Percentiles rank a stretch among this genome's conserved stretches.
Evolutionary conservation across 1,140 invertebrate genomes (phyloP).

Genomic region (Copidosoma floridanum): DNA sequence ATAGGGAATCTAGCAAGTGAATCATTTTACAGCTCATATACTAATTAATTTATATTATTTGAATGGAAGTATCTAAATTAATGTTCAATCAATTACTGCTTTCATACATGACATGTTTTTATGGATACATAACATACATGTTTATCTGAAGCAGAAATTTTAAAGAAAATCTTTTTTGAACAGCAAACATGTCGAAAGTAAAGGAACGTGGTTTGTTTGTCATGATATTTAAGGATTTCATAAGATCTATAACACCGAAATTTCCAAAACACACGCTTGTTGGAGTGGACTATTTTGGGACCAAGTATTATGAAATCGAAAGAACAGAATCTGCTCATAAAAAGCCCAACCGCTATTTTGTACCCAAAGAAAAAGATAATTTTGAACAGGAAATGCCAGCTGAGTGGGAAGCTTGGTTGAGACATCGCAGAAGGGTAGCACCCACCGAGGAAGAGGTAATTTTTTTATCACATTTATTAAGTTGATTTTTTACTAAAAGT

Average conservation of each 20-base stretch:
- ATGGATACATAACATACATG: too few relatives aligned
- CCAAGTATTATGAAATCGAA: constrained; percentile 77
- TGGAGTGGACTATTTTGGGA: constrained; percentile 76
- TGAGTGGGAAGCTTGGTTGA: constrained; percentile 83
- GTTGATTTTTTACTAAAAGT: background rate
- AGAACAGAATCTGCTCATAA: constrained; percentile 61
- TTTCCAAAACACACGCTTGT: constrained; percentile 46
- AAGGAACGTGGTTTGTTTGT: constrained; percentile 41
- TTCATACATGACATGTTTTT: too few relatives aligned
- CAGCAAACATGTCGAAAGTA: too few relatives aligned
- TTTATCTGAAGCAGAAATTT: too few relatives aligned
- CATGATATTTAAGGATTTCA: constrained; percentile 60
- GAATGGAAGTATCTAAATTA: too few relatives aligned
- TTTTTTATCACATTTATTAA: background rate
- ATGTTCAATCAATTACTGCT: too few relatives aligned
- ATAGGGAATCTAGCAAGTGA: too few relatives aligned
- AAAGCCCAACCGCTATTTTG: constrained; percentile 69
- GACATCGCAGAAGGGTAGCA: constrained; percentile 65
- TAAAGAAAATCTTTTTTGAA: too few relatives aligned
- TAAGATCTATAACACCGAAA: constrained; percentile 61
- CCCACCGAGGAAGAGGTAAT: constrained; percentile 71
- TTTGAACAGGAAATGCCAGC: constrained; percentile 72
- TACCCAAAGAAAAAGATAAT: constrained; percentile 61
- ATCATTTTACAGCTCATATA: too few relatives aligned
- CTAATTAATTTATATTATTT: too few relatives aligned